phyloP scores from a whole-genome alignment of 2,888 invertebrate species.

The Pomacea canaliculata region DNA sequence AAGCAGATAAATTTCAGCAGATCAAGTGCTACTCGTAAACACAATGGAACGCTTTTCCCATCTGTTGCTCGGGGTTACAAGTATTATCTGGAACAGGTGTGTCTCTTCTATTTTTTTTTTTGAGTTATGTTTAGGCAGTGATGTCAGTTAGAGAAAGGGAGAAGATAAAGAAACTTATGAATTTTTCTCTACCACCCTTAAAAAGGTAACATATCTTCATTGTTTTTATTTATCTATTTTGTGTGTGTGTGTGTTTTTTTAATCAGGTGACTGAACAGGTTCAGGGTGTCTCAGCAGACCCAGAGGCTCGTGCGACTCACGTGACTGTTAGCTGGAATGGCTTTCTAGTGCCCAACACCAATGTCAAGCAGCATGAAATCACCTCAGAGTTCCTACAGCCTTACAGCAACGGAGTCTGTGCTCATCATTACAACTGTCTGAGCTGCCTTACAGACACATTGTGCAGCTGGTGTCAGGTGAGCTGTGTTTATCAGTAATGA shows the following conservation, averaged over 20 bases:
- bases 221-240: neutral
- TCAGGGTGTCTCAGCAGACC: neutral
- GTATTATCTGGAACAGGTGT: conserved; percentile 57
- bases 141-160: too few relatives aligned
- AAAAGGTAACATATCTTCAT: too few relatives aligned
- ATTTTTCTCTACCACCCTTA: too few relatives aligned
- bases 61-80: conserved; percentile 49
- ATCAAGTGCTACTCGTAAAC: conserved; percentile 32
- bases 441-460: conserved; percentile 88
- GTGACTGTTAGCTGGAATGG: conserved; percentile 57
- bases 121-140: too few relatives aligned
- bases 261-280: conserved; percentile 30
- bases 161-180: too few relatives aligned
- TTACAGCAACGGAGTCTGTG: conserved; percentile 79
- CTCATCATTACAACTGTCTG: conserved; percentile 84
- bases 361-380: conserved; percentile 45
- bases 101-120: neutral
- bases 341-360: conserved; percentile 19
- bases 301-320: conserved; percentile 34
- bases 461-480: conserved; percentile 88
- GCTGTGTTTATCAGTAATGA: neutral
- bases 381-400: conserved; percentile 79
- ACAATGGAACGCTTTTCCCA: conserved; percentile 49
- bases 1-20: conserved; percentile 30
- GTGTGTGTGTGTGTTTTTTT: neutral